A percentile compares a stretch with the other conserved stretches of the same genome.
Evolutionary conservation across 2,113 vertebrate species (phyloP).

Genomic region (Rana temporaria): DNA sequence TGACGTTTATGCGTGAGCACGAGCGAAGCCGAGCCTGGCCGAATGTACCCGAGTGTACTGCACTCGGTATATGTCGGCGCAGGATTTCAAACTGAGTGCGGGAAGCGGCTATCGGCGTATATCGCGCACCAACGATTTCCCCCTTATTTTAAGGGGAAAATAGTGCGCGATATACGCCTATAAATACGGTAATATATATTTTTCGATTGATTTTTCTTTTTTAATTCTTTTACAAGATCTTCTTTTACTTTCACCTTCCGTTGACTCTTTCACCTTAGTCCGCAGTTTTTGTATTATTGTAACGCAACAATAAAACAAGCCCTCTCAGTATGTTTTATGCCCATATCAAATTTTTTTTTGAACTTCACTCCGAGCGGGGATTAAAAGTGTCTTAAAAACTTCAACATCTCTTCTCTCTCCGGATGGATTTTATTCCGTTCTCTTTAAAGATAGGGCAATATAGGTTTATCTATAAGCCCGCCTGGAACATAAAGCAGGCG

Average conservation of each 20-base stretch:
- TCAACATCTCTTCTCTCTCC: slow-evolving; percentile 35
- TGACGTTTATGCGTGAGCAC: no score
- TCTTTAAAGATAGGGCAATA: slow-evolving; percentile 24
- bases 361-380: slow-evolving; percentile 47
- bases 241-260: slow-evolving; percentile 23
- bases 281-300: slow-evolving; percentile 49
- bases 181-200: no score
- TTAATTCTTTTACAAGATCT: slow-evolving; percentile 5
- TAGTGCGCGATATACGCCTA: no score
- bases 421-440: slow-evolving; percentile 24
- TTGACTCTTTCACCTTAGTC: slow-evolving; percentile 46
- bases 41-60: no score
- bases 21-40: no score
- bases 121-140: no score
- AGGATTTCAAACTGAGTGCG: no score
- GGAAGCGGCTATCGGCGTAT: no score
- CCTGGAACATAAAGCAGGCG: slow-evolving; percentile 35
- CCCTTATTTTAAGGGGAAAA: no score
- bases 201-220: slow-evolving; percentile 3
- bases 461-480: slow-evolving; percentile 53
- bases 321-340: slow-evolving; percentile 39
- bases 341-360: slow-evolving; percentile 29
- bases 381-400: slow-evolving; percentile 50
- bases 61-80: no score
- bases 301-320: slow-evolving; percentile 50